Base-by-base conservation (phyloP, 2,797 vertebrate genomes). In the Periophthalmus magnuspinnatus region DNA sequence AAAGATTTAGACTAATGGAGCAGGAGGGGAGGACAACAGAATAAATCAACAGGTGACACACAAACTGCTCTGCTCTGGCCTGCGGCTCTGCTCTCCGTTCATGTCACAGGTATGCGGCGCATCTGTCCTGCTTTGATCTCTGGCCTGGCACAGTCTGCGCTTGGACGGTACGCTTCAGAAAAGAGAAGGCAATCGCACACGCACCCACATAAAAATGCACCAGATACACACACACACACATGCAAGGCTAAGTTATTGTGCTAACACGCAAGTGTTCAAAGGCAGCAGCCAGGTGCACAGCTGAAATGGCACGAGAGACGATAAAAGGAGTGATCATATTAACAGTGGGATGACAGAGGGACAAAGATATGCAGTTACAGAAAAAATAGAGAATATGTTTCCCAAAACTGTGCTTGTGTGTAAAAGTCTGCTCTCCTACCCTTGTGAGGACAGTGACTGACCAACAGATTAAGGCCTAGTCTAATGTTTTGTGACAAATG, bases 81-180 rank as follows among this genome's bases (percentile, higher is more conserved):
- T 19, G 78, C 88, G 92, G 93, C 88, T 34, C 84, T 75, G 85
- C 89, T 88, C 76, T 74, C 80, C 73, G 78, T 87, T 93, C 90
- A 94, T 75, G 87, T 88, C 86, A 82, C 90, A 93, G 89, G 92
- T 93, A 93, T 93, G 92, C 33, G 82, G 88, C 33, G 83, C 89
- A 89, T 92, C 88, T 88, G 90, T 84, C 84, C 70, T 0, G 72
- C 93, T 94, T 94, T 94, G 92, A 93, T 94, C 91, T 94, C 81
- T 71, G 47, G 86, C 85, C 84, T 91, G 91, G 88, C 91, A 92
- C 82, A 65, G 79, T 82, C 88, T 84, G 77, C 77, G 57, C 79
- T 82, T 68, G 86, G 75, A 84, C 78, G 65, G 80, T 56, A 50
- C 78, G 80, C 81, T 81, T 79, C 45, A 22, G 69, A 76, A 74